Conservation (phyloP, 2,888 invertebrate species). For the Hyposoter didymator region DNA sequence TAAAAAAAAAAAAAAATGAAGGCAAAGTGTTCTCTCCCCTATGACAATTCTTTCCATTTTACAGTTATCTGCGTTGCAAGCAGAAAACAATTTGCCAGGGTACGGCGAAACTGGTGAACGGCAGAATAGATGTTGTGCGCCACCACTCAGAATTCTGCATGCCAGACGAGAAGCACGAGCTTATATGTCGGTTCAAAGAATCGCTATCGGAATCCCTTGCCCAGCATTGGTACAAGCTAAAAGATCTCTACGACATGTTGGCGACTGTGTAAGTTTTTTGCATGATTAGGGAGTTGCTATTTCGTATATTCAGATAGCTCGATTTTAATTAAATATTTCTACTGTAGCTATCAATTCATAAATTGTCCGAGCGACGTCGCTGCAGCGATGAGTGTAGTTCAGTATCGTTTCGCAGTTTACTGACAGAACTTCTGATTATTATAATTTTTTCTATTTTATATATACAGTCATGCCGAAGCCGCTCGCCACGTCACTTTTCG, state of each 20-base stretch:
- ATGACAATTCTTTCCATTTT: neutral
- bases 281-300: neutral
- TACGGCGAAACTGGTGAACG: conserved; percentile 16
- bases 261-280: conserved; percentile 20
- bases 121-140: neutral
- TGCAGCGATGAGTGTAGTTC: neutral
- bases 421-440: neutral
- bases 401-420: neutral
- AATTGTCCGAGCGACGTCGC: conserved; percentile 9
- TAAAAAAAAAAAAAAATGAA: no score
- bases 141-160: conserved; percentile 18
- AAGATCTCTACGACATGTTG: conserved; percentile 20
- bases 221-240: conserved; percentile 12
- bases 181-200: conserved; percentile 11
- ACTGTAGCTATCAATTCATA: conserved; percentile 3
- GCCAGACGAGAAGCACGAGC: neutral
- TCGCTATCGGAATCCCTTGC: conserved; percentile 23
- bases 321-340: neutral
- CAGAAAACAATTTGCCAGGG: neutral
- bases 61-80: neutral
- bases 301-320: neutral
- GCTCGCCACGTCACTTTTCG: neutral
- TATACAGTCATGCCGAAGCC: conserved; percentile 40
- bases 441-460: neutral
- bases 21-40: no score